Percentiles rank a stretch among this genome's conserved stretches.
These are phyloP conservation scores for Bombus sylvicola DNA, from an alignment of 1,140 invertebrate genomes.

Conservation along the genomic window DNA sequence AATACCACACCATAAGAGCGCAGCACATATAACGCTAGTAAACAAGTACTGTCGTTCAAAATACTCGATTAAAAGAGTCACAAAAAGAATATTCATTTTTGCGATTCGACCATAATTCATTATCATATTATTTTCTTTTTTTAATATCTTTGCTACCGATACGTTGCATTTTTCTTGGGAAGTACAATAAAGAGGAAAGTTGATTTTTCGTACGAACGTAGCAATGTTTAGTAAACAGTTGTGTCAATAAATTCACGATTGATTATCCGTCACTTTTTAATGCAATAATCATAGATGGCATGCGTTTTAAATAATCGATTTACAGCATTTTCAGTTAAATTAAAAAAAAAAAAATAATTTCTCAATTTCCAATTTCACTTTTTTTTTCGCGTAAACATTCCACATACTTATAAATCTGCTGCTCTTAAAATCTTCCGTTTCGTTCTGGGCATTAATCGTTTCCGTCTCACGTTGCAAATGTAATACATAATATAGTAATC, in stretches of 20 bases:
- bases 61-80: constrained; percentile 8
- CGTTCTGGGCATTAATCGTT: constrained; percentile 64
- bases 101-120: neutral
- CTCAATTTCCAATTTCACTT: neutral
- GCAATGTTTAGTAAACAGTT: neutral
- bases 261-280: constrained; percentile 2
- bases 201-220: neutral
- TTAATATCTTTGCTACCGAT: constrained; percentile 5
- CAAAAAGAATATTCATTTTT: constrained; percentile 9
- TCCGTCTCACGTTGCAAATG: constrained; percentile 35
- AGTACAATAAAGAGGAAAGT: neutral
- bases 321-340: neutral
- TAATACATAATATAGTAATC: constrained; percentile 48
- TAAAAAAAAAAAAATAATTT: neutral
- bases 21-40: constrained; percentile 60
- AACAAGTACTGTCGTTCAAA: constrained; percentile 39
- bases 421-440: constrained; percentile 62
- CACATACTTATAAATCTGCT: constrained; percentile 48
- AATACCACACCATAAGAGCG: constrained; percentile 49
- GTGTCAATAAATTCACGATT: neutral
- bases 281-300: neutral
- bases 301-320: neutral
- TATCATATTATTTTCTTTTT: neutral
- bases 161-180: neutral
- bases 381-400: constrained; percentile 40